Base-by-base conservation (phyloP, 2,113 vertebrate genomes). In the Megaceryle maxima region DNA sequence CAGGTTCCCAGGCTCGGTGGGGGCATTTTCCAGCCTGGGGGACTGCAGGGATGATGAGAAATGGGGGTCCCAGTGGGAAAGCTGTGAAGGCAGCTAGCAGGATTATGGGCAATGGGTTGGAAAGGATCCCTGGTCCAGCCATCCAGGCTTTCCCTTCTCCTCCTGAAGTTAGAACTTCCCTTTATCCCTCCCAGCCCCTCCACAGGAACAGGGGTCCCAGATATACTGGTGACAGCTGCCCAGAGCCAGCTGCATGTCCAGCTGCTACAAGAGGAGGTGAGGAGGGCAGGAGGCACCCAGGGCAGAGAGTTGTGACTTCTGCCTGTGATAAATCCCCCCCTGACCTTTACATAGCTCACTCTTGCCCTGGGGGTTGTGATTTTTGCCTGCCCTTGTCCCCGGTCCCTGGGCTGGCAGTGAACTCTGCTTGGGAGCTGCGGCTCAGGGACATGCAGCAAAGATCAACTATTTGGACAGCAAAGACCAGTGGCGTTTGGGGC, bases 141-240 rank as follows among this genome's bases (percentile, higher is more conserved):
- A 1, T 6, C 24, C 20, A 21, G 35, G 48, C 48, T 87, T 74
- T 91, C 16, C 67, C 57, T n/a, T 62, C 57, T 62, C 55, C 22
- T 85, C 78, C 63, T 63, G 1, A 22, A 28, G 13, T 1, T 53
- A 56, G 18, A 73, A 85, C 39, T 28, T 37, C 25, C 62, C 35
- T 85, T 82, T 24, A 4, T 39, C 11, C 70, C 33, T n/a, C 57
- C 13, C 69, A 75, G 76, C 18, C 33, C 13, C 59, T 64, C 33
- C 6, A 4, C 5, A 16, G 50, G 48, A 63, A 22, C 48, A 16
- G 67, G 21, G 78, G 14, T 48, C 29, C 55, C 21, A 0, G 3
- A 11, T 13, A 5, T 20, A 5, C 16, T 1, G 1, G 16, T 19
- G 57, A 8, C 14, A 22, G 14, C 41, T 1, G 2, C 0, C 18